A percentile compares a stretch with the other conserved stretches of the same genome.
phyloP scores from a whole-genome alignment of 1,140 invertebrate genomes.

The Brachionus koreanus region DNA sequence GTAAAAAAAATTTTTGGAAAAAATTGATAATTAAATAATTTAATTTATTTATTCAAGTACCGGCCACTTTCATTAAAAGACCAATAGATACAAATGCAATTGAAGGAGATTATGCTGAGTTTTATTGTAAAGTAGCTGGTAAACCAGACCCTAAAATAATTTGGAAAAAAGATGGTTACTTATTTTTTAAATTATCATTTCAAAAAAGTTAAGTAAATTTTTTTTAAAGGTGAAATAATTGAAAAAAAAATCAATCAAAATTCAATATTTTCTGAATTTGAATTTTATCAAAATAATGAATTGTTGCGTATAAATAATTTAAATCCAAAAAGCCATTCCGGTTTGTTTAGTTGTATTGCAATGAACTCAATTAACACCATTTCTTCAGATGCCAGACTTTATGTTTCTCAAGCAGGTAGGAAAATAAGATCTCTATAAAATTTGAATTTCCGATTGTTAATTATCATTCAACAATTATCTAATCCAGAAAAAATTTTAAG shows the following conservation, averaged over 20 bases:
- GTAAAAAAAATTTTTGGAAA: neutral
- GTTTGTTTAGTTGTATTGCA: conserved; percentile 17
- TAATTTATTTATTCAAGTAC: neutral
- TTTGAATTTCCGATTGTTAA: too few species aligned
- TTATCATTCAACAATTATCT: too few species aligned
- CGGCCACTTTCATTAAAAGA: conserved; percentile 16
- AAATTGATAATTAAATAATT: neutral
- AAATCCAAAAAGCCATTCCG: neutral
- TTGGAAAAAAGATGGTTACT: conserved; percentile 39
- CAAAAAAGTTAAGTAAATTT: too few species aligned
- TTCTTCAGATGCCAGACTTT: neutral
- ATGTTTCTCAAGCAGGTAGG: neutral
- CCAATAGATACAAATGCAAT: neutral
- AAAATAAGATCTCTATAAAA: neutral
- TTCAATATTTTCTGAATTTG: neutral
- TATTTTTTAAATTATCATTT: too few species aligned
- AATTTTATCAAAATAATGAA: conserved; percentile 26
- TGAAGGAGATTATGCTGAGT: conserved; percentile 13
- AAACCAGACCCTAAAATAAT: conserved; percentile 15
- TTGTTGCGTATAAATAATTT: conserved; percentile 30
- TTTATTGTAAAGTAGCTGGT: conserved; percentile 22
- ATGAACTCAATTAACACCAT: neutral
- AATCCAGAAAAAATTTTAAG: too few species aligned
- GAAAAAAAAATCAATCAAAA: neutral
- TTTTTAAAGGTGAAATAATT: neutral